Evolutionary conservation across 1,140 invertebrate genomes (phyloP).

Genomic region (Pemphigus obesinymphae): DNA sequence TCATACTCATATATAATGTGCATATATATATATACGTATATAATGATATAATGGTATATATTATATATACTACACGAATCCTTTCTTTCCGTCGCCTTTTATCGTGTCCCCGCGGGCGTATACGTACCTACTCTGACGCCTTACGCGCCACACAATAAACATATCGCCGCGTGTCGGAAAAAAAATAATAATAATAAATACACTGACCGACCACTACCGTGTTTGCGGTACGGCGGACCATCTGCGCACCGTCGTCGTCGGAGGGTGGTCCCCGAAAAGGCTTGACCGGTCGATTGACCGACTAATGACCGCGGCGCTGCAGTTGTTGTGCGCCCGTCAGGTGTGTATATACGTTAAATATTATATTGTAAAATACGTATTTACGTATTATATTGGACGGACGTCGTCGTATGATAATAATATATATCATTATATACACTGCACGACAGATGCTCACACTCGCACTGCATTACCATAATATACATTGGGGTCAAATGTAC

Average conservation of each 20-base stretch:
- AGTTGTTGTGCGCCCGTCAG: background rate
- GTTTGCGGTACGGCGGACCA: background rate
- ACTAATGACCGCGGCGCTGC: conserved; percentile 31
- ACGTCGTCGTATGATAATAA: background rate
- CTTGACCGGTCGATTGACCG: conserved; percentile 40
- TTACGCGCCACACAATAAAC: background rate
- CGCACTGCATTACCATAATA: conserved; percentile 3
- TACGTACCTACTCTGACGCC: background rate
- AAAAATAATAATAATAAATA: background rate
- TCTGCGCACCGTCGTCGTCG: conserved; percentile 33
- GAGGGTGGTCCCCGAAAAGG: conserved; percentile 27
- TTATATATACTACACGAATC: background rate
- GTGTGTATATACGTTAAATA: background rate
- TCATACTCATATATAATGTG: background rate
- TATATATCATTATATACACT: background rate
- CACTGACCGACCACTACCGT: background rate
- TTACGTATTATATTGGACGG: too few relatives aligned
- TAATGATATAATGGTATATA: background rate
- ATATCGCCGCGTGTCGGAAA: background rate
- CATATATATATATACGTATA: background rate
- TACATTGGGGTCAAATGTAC: conserved; percentile 1
- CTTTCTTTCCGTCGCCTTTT: background rate
- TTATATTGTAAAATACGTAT: background rate
- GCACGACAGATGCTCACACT: background rate
- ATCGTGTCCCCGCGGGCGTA: background rate